A percentile compares a stretch with the other conserved stretches of the same genome.
Conservation (phyloP, 30 jellyfish, hydroid and myxozoan genomes). For the Hydractinia symbiolongicarpus region DNA sequence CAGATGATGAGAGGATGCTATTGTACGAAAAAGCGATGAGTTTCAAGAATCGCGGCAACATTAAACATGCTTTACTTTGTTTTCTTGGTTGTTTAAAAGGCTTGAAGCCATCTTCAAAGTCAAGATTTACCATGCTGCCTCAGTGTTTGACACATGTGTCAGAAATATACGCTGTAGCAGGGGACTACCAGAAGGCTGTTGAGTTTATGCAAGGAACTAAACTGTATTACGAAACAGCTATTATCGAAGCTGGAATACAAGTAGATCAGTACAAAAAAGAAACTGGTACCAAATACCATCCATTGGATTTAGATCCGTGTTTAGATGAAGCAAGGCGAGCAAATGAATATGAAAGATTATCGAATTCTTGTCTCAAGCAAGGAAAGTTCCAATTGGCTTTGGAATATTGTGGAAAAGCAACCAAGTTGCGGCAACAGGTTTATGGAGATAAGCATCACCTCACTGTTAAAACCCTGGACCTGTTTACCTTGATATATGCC, state of each 20-base stretch:
- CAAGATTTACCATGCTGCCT: slow-evolving; percentile 59
- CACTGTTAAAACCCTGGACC: slow-evolving; percentile 58
- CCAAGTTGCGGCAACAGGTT: slow-evolving; percentile 61
- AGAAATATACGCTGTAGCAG: slow-evolving; percentile 69
- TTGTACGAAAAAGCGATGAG: slow-evolving; percentile 56
- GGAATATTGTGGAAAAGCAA: slow-evolving; percentile 90
- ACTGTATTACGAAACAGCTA: slow-evolving; percentile 82
- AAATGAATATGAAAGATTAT: slow-evolving; percentile 73
- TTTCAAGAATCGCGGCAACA: slow-evolving; percentile 41
- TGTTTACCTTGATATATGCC: slow-evolving; percentile 84
- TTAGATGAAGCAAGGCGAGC: slow-evolving; percentile 69
- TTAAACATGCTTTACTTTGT: slow-evolving; percentile 70
- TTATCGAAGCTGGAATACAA: slow-evolving; percentile 51
- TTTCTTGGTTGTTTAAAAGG: slow-evolving; percentile 88
- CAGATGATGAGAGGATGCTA: slow-evolving; percentile 59
- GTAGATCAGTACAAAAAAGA: slow-evolving; percentile 31
- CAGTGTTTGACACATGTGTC: slow-evolving; percentile 70
- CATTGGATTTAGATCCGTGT: slow-evolving; percentile 64
- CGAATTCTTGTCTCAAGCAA: slow-evolving; percentile 70
- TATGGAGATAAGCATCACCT: slow-evolving; percentile 72
- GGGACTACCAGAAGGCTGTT: slow-evolving; percentile 71
- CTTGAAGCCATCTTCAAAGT: slow-evolving; percentile 34
- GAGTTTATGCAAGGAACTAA: slow-evolving; percentile 91
- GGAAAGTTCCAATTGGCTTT: slow-evolving; percentile 65
- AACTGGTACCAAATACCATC: slow-evolving; percentile 37